Percentiles rank a stretch among this genome's conserved stretches.
phyloP scores from a whole-genome alignment of 2,113 vertebrate species.

The Spilogale gracilis region DNA sequence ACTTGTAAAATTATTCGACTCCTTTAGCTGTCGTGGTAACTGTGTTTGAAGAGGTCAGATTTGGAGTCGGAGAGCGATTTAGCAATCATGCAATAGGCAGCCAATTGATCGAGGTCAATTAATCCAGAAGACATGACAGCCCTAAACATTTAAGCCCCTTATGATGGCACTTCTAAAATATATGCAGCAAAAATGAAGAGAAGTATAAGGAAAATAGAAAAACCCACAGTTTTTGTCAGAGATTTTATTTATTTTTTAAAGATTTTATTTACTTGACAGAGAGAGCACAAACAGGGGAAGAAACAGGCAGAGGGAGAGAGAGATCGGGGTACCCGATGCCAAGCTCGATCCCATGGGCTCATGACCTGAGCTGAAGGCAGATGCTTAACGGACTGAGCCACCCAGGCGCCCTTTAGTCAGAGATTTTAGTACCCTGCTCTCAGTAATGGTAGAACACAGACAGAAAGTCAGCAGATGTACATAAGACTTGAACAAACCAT shows the following conservation, averaged over 20 bases:
- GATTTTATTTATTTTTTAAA: background rate
- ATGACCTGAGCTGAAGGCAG: background rate
- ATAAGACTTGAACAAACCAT: background rate
- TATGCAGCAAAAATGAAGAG: background rate
- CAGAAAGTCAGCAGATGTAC: background rate
- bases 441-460: background rate
- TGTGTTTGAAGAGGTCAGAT: background rate
- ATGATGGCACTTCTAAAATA: background rate
- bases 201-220: background rate
- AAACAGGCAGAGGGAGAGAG: too few species aligned
- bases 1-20: background rate
- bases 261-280: too few species aligned
- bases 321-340: too few species aligned
- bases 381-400: background rate
- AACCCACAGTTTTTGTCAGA: background rate
- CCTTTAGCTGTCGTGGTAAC: background rate
- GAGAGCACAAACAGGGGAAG: too few species aligned
- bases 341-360: too few species aligned
- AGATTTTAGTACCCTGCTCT: background rate
- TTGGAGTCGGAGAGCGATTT: background rate
- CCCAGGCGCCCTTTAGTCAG: too few species aligned
- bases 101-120: slow-evolving; percentile 52
- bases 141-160: background rate
- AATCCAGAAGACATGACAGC: background rate
- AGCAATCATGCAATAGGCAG: background rate